These are phyloP conservation scores for Dinocampus coccinellae DNA, from an alignment of 2,888 invertebrate genomes.

Conservation along the genomic window DNA sequence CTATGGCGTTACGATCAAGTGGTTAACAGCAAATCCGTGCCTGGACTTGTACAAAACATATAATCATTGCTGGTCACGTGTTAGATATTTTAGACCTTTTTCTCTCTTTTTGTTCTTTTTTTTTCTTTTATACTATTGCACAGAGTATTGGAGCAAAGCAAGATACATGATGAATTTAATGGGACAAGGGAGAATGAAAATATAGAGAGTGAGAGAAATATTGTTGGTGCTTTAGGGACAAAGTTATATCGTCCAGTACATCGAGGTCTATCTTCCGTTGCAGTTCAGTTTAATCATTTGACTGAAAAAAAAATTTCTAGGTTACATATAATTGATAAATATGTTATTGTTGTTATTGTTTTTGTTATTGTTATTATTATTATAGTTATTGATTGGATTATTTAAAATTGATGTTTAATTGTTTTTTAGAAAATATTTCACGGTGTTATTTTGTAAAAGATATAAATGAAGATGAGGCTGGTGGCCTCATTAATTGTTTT, in stretches of 20 bases:
- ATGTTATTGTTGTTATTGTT: neutral
- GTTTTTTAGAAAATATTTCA: too few relatives aligned
- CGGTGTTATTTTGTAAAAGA: constrained; percentile 19
- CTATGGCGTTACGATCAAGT: constrained; percentile 45
- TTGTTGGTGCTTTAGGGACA: constrained; percentile 37
- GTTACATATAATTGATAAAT: neutral
- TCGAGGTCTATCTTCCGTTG: constrained; percentile 46
- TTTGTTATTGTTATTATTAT: neutral
- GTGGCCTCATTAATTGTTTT: constrained; percentile 35
- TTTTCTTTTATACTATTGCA: neutral
- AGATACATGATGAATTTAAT: neutral
- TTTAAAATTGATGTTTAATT: neutral
- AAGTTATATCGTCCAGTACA: constrained; percentile 47
- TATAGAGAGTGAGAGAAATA: constrained; percentile 6
- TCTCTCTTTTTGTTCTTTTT: neutral
- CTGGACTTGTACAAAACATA: constrained; percentile 42
- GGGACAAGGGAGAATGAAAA: neutral
- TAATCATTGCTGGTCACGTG: constrained; percentile 31
- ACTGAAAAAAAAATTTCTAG: neutral
- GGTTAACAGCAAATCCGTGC: constrained; percentile 51
- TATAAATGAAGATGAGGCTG: constrained; percentile 41
- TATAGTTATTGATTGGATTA: neutral
- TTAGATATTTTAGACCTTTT: constrained; percentile 31
- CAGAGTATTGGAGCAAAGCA: neutral
- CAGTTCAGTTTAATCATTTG: constrained; percentile 37